Conservation (phyloP, 1,140 invertebrate genomes). For the Eupristina koningsbergeri region DNA sequence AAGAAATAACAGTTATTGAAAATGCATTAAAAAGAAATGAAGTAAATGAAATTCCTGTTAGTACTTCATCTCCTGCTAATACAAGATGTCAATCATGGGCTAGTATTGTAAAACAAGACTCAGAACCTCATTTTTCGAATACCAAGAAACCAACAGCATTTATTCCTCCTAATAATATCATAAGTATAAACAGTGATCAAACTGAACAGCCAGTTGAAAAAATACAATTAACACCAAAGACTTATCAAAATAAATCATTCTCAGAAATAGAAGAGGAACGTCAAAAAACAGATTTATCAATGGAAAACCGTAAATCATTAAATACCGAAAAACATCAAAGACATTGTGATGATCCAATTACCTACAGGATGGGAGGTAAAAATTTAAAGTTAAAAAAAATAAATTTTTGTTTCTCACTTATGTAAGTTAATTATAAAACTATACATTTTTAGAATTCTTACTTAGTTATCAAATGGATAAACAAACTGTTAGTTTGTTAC, state of each 20-base stretch:
- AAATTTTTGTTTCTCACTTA: too few species aligned
- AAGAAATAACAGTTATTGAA: conserved; percentile 7
- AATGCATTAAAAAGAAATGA: conserved; percentile 28
- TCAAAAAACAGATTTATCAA: conserved; percentile 29
- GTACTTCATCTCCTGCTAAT: not conserved
- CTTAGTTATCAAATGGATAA: conserved; percentile 82
- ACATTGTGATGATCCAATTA: conserved; percentile 75
- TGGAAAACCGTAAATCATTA: conserved; percentile 9
- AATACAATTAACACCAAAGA: conserved; percentile 39
- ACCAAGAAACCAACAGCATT: conserved; percentile 54
- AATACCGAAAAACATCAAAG: conserved; percentile 55
- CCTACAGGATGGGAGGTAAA: conserved; percentile 80
- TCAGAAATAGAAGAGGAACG: conserved; percentile 43
- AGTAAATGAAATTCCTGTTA: conserved; percentile 23
- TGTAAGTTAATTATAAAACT: not conserved
- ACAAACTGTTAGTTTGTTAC: conserved; percentile 82
- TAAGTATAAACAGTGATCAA: conserved; percentile 37
- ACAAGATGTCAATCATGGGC: conserved; percentile 50
- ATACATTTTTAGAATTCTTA: conserved; percentile 77
- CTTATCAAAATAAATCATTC: conserved; percentile 29
- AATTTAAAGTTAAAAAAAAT: conserved; percentile 24
- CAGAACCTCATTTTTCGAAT: conserved; percentile 28
- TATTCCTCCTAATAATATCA: conserved; percentile 51
- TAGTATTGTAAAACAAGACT: conserved; percentile 57
- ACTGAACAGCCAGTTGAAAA: conserved; percentile 36